phyloP scores from a whole-genome alignment of 1,140 invertebrate genomes.

The Aphaenogaster ashmeadi region DNA sequence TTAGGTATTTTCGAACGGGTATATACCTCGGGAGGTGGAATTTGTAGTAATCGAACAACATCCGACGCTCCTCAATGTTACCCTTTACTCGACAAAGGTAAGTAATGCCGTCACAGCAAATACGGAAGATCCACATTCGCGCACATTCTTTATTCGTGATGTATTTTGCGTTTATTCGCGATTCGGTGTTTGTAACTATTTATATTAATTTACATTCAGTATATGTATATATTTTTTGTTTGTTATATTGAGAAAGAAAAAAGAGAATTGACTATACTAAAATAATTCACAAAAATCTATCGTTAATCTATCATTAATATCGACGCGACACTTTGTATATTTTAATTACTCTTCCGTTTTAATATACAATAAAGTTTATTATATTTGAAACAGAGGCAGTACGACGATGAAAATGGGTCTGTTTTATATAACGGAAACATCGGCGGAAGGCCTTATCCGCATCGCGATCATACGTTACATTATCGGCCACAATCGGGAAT shows the following conservation, averaged over 20 bases:
- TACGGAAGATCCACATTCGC: not conserved
- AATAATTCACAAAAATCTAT: not conserved
- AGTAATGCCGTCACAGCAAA: conserved; percentile 69
- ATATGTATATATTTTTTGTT: not conserved
- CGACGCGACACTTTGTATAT: not conserved
- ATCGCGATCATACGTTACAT: conserved; percentile 84
- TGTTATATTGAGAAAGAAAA: not conserved
- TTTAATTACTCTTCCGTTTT: not conserved
- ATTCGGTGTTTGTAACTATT: not conserved
- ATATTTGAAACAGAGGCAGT: conserved; percentile 77
- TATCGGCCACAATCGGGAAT: conserved; percentile 82
- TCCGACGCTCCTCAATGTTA: conserved; percentile 94
- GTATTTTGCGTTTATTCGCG: not conserved
- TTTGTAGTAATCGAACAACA: conserved; percentile 95
- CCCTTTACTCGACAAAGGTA: conserved; percentile 94
- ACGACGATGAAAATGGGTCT: conserved; percentile 75
- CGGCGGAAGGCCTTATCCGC: conserved; percentile 82
- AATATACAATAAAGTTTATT: conserved; percentile 27
- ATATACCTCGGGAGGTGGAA: conserved; percentile 93
- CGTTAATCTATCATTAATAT: not conserved
- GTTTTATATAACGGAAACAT: conserved; percentile 77
- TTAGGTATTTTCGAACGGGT: conserved; percentile 95
- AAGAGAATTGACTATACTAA: not conserved
- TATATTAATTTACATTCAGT: not conserved
- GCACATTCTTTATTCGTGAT: not conserved